phyloP scores from a whole-genome alignment of 2,113 vertebrate genomes.

The Macaca nemestrina region DNA sequence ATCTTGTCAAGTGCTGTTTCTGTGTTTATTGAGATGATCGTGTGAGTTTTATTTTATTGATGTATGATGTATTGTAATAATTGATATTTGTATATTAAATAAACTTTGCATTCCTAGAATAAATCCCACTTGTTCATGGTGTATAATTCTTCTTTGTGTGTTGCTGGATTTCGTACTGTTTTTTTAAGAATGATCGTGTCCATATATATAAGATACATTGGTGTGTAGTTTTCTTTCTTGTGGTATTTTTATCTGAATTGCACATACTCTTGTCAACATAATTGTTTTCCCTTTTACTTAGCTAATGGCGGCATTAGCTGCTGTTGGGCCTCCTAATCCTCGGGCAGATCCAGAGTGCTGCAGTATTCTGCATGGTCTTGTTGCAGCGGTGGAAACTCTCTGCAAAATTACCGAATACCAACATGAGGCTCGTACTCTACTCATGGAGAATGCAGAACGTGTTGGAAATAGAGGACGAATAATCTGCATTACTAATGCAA shows the following conservation, averaged over 20 bases:
- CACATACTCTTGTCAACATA: background rate
- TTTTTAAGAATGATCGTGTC: background rate
- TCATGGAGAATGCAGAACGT: slow-evolving; percentile 96
- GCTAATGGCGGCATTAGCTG: slow-evolving; percentile 96
- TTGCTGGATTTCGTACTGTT: background rate
- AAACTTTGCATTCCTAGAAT: background rate
- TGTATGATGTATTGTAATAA: background rate
- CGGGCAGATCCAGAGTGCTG: slow-evolving; percentile 96
- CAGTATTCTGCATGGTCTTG: slow-evolving; percentile 96
- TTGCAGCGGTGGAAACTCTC: slow-evolving; percentile 94
- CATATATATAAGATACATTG: background rate
- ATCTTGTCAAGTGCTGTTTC: slow-evolving; percentile 29
- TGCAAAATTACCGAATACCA: slow-evolving; percentile 98
- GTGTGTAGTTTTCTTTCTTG: slow-evolving; percentile 10
- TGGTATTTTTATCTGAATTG: background rate
- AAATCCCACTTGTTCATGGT: background rate
- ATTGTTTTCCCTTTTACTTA: slow-evolving; percentile 68
- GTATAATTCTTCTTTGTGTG: background rate
- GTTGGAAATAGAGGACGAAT: slow-evolving; percentile 96
- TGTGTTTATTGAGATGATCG: background rate
- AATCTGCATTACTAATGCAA: slow-evolving; percentile 97
- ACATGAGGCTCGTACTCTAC: slow-evolving; percentile 91
- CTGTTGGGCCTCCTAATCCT: slow-evolving; percentile 96
- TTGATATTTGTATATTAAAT: slow-evolving; percentile 20
- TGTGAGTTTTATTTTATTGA: slow-evolving; percentile 25